These are phyloP conservation scores for Campoplex capitator DNA, from an alignment of 2,888 invertebrate genomes.

Conservation along the genomic window DNA sequence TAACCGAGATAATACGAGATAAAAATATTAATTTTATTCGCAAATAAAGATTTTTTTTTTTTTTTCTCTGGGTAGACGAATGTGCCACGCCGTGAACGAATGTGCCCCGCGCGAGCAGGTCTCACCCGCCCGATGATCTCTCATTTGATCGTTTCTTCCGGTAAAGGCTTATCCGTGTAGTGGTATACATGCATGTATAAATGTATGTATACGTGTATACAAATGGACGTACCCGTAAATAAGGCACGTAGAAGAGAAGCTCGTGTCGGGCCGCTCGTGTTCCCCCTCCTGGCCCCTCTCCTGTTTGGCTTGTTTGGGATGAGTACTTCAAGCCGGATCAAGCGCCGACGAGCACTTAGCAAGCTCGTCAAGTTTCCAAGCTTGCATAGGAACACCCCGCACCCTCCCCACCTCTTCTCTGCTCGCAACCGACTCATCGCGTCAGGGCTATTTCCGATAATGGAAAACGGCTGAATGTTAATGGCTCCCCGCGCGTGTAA, in stretches of 20 bases:
- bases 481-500: conserved; percentile 28
- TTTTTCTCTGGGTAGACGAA: no score
- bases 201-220: neutral
- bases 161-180: conserved; percentile 1
- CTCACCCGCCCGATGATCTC: neutral
- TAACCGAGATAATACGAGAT: no score
- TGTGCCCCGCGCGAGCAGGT: neutral
- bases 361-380: conserved; percentile 65
- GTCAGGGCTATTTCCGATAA: conserved; percentile 58
- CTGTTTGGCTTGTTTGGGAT: conserved; percentile 57
- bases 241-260: neutral
- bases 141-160: conserved; percentile 3
- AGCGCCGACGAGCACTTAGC: conserved; percentile 61
- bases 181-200: no score
- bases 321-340: conserved; percentile 62
- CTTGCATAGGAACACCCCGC: conserved; percentile 44
- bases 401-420: conserved; percentile 44
- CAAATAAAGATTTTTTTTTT: neutral
- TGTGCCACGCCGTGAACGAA: neutral
- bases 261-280: conserved; percentile 33
- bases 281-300: conserved; percentile 20
- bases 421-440: conserved; percentile 49
- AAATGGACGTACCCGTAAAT: neutral
- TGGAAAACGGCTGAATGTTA: conserved; percentile 62
- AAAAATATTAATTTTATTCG: no score